These are phyloP conservation scores for Fissipunctia ypsillon DNA, from an alignment of 2,888 invertebrate genomes.

Conservation along the genomic window DNA sequence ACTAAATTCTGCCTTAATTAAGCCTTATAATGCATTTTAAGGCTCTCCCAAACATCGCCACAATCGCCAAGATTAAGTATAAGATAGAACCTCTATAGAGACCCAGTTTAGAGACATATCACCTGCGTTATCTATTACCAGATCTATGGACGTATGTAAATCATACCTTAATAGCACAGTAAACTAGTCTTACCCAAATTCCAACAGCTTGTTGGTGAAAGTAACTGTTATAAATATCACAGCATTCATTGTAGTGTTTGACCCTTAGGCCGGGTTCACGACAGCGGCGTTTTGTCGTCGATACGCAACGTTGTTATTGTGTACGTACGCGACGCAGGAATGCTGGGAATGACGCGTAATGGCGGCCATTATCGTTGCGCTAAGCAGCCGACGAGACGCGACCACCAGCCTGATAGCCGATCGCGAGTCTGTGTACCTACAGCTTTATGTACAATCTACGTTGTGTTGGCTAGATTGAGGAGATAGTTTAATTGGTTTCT, in stretches of 20 bases:
- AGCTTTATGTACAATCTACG: conserved; percentile 42
- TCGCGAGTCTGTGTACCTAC: conserved; percentile 43
- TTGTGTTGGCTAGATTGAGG: neutral
- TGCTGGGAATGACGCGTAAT: conserved; percentile 76
- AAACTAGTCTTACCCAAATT: conserved; percentile 53
- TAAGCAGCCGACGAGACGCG: conserved; percentile 74
- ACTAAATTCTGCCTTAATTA: no score
- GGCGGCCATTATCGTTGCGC: conserved; percentile 75
- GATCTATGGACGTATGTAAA: conserved; percentile 38
- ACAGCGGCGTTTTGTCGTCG: conserved; percentile 62
- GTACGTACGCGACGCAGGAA: conserved; percentile 70
- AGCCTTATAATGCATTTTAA: no score
- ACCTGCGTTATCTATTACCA: conserved; percentile 8
- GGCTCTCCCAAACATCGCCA: neutral
- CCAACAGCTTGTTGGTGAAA: conserved; percentile 60
- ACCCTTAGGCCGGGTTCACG: conserved; percentile 57
- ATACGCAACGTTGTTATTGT: conserved; percentile 66
- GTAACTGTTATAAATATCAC: conserved; percentile 60
- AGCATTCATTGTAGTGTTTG: conserved; percentile 59
- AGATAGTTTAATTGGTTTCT: conserved; percentile 10
- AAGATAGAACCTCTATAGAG: neutral
- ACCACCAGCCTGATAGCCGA: conserved; percentile 70
- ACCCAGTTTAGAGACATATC: conserved; percentile 7
- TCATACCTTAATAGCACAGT: conserved; percentile 35
- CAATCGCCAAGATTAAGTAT: neutral